Conservation (phyloP, 2,113 vertebrate genomes). For the Rhinogobius similis region DNA sequence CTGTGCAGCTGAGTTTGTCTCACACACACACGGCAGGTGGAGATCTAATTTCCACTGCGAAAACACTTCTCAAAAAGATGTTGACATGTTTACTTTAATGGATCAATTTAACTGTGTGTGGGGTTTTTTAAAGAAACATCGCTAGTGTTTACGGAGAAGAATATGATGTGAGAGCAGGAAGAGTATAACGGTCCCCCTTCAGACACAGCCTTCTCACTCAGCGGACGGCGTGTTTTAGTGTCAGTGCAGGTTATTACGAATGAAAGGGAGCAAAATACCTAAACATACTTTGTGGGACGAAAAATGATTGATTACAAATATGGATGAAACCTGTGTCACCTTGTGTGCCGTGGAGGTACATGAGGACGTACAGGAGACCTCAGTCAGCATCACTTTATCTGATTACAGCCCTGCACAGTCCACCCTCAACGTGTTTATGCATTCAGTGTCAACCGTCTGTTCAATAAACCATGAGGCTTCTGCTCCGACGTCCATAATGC, state of each 20-base stretch:
- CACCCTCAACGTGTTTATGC: not conserved
- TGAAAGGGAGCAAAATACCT: conserved; percentile 52
- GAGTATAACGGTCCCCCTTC: too few species aligned
- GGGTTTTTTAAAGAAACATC: too few species aligned
- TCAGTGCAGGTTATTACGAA: conserved; percentile 50
- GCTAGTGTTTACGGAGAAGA: too few species aligned
- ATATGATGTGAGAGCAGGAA: too few species aligned
- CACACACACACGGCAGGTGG: conserved; percentile 27
- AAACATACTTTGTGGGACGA: not conserved
- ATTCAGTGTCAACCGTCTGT: not conserved
- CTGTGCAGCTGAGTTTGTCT: not conserved
- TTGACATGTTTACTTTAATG: too few species aligned
- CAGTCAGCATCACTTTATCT: not conserved
- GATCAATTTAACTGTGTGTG: too few species aligned
- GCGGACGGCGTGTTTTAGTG: not conserved
- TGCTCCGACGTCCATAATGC: not conserved
- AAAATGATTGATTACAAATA: not conserved
- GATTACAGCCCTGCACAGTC: not conserved
- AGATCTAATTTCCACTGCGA: conserved; percentile 24
- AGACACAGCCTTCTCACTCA: too few species aligned
- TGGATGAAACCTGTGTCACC: not conserved
- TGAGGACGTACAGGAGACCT: not conserved
- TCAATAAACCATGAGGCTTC: conserved; percentile 7
- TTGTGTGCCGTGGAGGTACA: not conserved
- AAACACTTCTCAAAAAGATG: too few species aligned